These are phyloP conservation scores for Lycophotia porphyrea DNA, from an alignment of 2,888 invertebrate species.

Conservation along the genomic window DNA sequence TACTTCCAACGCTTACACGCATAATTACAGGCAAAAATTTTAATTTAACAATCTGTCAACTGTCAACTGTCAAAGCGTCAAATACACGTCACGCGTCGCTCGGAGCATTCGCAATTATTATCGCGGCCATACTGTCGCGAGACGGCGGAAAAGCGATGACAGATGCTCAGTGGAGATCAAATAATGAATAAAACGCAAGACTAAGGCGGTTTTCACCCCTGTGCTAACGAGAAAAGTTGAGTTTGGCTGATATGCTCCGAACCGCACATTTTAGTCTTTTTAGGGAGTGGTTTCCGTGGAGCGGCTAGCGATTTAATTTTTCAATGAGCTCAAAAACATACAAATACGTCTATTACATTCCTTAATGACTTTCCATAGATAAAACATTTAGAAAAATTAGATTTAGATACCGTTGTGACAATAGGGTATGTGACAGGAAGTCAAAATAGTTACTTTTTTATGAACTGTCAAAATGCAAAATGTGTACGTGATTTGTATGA, in stretches of 20 bases:
- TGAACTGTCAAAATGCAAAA: too few relatives aligned
- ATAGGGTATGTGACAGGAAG: too few relatives aligned
- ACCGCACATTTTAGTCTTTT: conserved; percentile 78
- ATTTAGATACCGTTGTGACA: too few relatives aligned
- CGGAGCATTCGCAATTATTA: conserved; percentile 67
- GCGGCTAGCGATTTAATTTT: conserved; percentile 49
- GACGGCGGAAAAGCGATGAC: conserved; percentile 78
- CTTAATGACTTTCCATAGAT: too few relatives aligned
- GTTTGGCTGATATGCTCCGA: conserved; percentile 82
- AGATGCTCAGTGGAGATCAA: conserved; percentile 83
- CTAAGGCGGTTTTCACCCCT: conserved; percentile 82
- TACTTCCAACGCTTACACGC: conserved; percentile 20
- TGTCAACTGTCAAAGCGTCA: conserved; percentile 64
- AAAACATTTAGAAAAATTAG: too few relatives aligned
- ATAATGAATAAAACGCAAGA: conserved; percentile 86
- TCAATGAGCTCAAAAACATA: too few relatives aligned
- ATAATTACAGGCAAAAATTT: conserved; percentile 50
- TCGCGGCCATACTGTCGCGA: conserved; percentile 63
- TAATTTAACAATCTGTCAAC: conserved; percentile 59
- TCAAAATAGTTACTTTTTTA: too few relatives aligned
- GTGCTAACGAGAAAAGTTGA: conserved; percentile 86
- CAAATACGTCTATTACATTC: too few relatives aligned
- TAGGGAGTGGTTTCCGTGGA: conserved; percentile 53
- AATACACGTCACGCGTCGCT: conserved; percentile 32
- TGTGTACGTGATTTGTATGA: too few relatives aligned